Conservation (phyloP, 2,113 vertebrate species). For the Falcunculus frontatus region DNA sequence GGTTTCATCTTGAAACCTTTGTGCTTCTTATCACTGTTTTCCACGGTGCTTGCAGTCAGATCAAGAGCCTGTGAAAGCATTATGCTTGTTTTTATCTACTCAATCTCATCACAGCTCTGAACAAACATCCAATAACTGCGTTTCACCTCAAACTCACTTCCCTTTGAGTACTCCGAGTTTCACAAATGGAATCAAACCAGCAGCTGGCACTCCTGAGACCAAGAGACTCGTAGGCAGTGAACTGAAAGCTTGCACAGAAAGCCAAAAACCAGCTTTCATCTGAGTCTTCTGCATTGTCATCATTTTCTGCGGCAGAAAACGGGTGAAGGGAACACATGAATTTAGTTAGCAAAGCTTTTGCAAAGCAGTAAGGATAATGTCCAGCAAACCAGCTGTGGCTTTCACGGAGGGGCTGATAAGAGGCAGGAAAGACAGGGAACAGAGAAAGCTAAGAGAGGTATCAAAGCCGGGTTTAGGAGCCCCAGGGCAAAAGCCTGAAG, state of each 20-base stretch:
- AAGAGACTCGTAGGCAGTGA: background rate
- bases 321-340: background rate
- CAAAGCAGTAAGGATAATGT: background rate
- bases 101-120: background rate
- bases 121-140: background rate
- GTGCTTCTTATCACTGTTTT: background rate
- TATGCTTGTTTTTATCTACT: background rate
- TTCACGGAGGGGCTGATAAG: background rate
- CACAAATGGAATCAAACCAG: background rate
- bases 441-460: background rate
- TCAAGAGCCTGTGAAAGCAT: background rate
- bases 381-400: background rate
- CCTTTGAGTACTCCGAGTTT: background rate
- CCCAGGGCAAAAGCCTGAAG: background rate
- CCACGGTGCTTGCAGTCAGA: background rate
- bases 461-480: background rate
- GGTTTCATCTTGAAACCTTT: background rate
- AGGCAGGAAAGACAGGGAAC: background rate
- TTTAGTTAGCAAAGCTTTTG: background rate
- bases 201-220: background rate
- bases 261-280: background rate
- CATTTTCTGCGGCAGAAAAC: background rate
- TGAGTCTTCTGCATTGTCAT: background rate
- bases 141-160: background rate
- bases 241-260: background rate